These are phyloP conservation scores for Magallana gigas DNA, from an alignment of 1,140 invertebrate genomes.

Conservation along the genomic window DNA sequence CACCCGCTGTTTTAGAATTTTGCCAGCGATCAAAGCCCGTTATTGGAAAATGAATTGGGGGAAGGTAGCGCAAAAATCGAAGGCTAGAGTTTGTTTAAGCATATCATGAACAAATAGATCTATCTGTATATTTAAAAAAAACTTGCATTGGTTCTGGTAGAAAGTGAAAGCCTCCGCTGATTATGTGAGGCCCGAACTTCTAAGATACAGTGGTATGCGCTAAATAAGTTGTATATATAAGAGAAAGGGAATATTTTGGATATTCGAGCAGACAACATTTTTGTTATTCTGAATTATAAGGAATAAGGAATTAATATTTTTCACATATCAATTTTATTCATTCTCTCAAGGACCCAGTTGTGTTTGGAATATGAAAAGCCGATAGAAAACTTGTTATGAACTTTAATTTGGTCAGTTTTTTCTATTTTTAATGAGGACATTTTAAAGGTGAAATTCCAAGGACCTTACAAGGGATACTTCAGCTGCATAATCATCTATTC, in stretches of 20 bases:
- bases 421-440: too few relatives aligned
- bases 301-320: too few relatives aligned
- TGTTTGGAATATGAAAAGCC: too few relatives aligned
- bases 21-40: neutral
- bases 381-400: too few relatives aligned
- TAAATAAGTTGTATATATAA: neutral
- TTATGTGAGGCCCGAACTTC: neutral
- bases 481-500: too few relatives aligned
- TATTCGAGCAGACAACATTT: too few relatives aligned
- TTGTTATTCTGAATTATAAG: too few relatives aligned
- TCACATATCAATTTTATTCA: too few relatives aligned
- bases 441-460: too few relatives aligned
- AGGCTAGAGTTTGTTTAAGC: slow-evolving; percentile 11
- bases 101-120: slow-evolving; percentile 32
- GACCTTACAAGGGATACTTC: too few relatives aligned
- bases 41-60: slow-evolving; percentile 22
- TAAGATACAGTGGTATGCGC: neutral
- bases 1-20: neutral
- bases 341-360: too few relatives aligned
- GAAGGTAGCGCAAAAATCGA: slow-evolving; percentile 17
- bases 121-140: slow-evolving; percentile 18
- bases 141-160: neutral
- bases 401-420: too few relatives aligned
- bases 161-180: neutral
- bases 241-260: neutral